Conservation (phyloP, 2,113 vertebrate genomes). For the Rhinoptilus africanus region DNA sequence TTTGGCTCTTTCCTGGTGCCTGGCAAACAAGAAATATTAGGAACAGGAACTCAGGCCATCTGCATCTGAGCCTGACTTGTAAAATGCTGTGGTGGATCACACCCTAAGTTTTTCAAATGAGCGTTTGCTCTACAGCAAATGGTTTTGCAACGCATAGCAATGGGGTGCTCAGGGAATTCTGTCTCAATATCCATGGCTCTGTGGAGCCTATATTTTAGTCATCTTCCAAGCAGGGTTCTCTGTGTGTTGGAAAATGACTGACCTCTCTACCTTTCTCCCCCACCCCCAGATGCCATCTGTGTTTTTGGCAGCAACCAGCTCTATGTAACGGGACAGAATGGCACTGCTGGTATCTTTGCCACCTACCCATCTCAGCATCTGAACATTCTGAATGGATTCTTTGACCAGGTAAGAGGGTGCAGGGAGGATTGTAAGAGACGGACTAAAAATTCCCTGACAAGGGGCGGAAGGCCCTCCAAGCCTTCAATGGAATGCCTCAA, state of each 20-base stretch:
- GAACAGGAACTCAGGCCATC: not conserved
- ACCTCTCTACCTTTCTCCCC: not conserved
- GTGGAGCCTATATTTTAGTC: not conserved
- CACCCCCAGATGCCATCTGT: constrained; percentile 84
- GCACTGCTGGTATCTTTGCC: constrained; percentile 91
- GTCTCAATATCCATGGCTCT: not conserved
- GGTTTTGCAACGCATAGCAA: not conserved
- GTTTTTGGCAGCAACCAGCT: constrained; percentile 71
- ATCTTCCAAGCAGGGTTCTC: not conserved
- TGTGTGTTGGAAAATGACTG: not conserved
- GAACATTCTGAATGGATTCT: constrained; percentile 88
- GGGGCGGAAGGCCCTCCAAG: no score
- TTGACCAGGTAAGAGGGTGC: constrained; percentile 86
- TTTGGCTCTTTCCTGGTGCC: not conserved
- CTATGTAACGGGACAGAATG: constrained; percentile 57
- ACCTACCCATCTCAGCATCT: constrained; percentile 90
- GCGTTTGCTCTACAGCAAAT: not conserved
- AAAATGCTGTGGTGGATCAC: not conserved
- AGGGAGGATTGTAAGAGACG: no score
- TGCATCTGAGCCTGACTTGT: not conserved
- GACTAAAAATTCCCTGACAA: no score
- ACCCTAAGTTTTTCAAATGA: not conserved
- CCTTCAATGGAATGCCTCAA: no score
- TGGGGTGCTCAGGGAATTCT: not conserved
- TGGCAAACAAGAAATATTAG: not conserved